These are phyloP conservation scores for Semnornis frantzii DNA, from an alignment of 2,113 vertebrate species.

Conservation along the genomic window DNA sequence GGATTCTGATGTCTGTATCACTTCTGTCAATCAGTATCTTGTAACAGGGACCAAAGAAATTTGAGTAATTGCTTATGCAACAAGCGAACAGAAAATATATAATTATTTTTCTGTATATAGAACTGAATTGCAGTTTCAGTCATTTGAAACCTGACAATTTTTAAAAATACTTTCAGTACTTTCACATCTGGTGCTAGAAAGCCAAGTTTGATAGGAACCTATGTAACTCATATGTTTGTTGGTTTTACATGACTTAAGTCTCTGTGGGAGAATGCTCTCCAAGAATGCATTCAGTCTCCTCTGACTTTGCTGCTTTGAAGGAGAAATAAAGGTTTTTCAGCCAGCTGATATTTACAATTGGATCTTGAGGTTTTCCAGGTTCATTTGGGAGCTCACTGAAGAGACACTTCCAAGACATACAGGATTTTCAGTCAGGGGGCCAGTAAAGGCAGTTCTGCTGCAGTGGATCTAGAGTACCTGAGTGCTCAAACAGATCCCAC, in stretches of 20 bases:
- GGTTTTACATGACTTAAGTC: neutral
- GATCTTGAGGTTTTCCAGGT: neutral
- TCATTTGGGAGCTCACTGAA: neutral
- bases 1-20: neutral
- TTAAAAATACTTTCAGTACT: neutral
- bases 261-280: neutral
- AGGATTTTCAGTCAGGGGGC: neutral
- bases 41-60: neutral
- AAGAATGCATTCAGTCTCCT: neutral
- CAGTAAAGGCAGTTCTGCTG: neutral
- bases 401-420: neutral
- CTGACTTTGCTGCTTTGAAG: neutral
- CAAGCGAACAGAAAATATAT: neutral
- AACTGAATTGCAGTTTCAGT: neutral
- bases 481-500: neutral
- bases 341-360: neutral
- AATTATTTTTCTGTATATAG: neutral
- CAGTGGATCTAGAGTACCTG: neutral
- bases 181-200: neutral
- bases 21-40: conserved; percentile 22
- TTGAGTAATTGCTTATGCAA: neutral
- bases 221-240: neutral
- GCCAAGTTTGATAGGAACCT: neutral
- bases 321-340: neutral
- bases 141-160: neutral